Base-by-base conservation (phyloP, 2,113 vertebrate species). In the Anhinga anhinga region DNA sequence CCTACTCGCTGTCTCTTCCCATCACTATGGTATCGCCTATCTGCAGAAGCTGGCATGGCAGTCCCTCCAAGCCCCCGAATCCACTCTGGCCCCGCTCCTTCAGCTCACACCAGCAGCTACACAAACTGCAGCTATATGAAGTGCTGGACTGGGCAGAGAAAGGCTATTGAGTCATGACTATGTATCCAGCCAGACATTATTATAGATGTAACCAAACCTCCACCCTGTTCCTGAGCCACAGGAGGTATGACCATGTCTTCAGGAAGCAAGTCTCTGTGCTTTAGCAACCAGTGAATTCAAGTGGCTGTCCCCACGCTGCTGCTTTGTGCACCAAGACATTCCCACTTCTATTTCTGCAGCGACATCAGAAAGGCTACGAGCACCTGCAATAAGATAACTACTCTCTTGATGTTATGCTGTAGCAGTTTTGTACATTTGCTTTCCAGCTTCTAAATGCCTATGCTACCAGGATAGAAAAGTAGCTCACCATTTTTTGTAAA, bases 181-280 rank as follows among this genome's bases (percentile, higher is more conserved):
- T 19, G 58, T 11, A 49, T 82, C 63, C 42, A 86, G 44, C 13
- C 4, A 4, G 62, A 70, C 10, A 19, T 25, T n/a, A 11, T 3
- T 34, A 45, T 2, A 50, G 29, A 4, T 53, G 40, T 7, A 29
- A 74, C 34, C 73, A 89, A 84, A 78, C 27, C 65, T 61, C 26
- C 12, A 8, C 52, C 49, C 61, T 49, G 9, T 13, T 58, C 62
- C 73, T 79, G 59, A 86, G 59, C 49, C 47, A 49, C 59, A 81
- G n/a, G 45, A 88, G 36, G 44, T 22, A 56, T 0, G 0, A 29
- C 18, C 27, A 5, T 6, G 53, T n/a, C 47, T 56, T 53, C 30
- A 55, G 53, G 80, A 77, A 72, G 22, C 18, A 59, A 58, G 4
- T 10, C 40, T 58, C 6, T n/a, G 62, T 79, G 63, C 58, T 94